Conservation (phyloP, 2,797 vertebrate species). For the Takifugu ocellatus region DNA sequence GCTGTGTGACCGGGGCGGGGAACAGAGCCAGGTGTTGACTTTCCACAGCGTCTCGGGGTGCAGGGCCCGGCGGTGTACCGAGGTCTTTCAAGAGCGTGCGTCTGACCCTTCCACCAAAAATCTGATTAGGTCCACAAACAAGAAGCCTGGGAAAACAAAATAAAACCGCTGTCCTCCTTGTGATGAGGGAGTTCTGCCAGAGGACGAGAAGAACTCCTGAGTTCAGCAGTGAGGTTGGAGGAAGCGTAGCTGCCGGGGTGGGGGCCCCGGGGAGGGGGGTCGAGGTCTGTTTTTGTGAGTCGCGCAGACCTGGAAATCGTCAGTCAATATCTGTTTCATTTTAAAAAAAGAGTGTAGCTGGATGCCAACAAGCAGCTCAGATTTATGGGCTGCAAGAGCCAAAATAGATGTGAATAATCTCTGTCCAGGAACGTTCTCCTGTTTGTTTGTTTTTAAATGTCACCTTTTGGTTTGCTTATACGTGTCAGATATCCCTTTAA, state of each 20-base stretch:
- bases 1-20: constrained; percentile 33
- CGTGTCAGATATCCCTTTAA: no score
- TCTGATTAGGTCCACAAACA: constrained; percentile 48
- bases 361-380: constrained; percentile 42
- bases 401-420: constrained; percentile 41
- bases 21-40: constrained; percentile 62
- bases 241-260: background rate
- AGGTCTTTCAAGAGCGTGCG: constrained; percentile 28
- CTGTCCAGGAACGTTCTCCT: constrained; percentile 40
- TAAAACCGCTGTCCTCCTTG: constrained; percentile 27
- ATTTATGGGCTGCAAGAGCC: constrained; percentile 39
- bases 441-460: no score
- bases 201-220: constrained; percentile 11
- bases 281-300: constrained; percentile 1
- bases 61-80: constrained; percentile 37
- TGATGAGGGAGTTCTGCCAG: constrained; percentile 19
- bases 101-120: constrained; percentile 32
- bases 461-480: no score
- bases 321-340: background rate
- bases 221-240: background rate
- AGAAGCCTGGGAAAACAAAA: constrained; percentile 42
- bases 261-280: background rate
- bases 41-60: constrained; percentile 54
- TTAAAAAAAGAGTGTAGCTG: no score
- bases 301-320: constrained; percentile 5